phyloP scores from a whole-genome alignment of 2,888 invertebrate species.

The Callinectes sapidus region DNA sequence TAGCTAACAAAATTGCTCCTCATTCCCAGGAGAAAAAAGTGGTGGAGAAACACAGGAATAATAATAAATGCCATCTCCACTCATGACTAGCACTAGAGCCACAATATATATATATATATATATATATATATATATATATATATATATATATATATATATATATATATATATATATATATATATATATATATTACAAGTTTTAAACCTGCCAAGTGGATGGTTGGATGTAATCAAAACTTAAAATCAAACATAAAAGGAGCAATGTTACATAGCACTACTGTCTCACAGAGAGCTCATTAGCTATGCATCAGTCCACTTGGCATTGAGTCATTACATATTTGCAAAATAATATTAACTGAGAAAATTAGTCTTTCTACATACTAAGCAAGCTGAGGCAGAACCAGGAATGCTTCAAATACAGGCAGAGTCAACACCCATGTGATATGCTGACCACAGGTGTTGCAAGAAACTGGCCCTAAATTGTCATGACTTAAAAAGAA shows the following conservation, averaged over 20 bases:
- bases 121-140: too few relatives aligned
- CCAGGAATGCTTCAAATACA: constrained; percentile 25
- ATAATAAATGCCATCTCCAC: constrained; percentile 33
- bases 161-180: too few relatives aligned
- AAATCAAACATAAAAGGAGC: neutral
- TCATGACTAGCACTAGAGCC: constrained; percentile 27
- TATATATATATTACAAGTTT: neutral
- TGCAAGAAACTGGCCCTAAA: neutral
- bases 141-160: too few relatives aligned
- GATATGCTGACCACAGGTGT: neutral
- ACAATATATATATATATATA: too few relatives aligned
- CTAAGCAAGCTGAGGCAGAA: constrained; percentile 2
- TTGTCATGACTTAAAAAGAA: neutral
- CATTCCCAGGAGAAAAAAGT: neutral
- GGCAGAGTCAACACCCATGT: neutral
- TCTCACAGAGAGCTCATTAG: neutral
- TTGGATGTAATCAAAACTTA: neutral
- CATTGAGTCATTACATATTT: neutral
- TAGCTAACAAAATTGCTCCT: neutral
- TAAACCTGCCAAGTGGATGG: neutral
- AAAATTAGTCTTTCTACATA: neutral
- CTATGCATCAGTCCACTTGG: neutral
- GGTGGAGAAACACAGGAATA: constrained; percentile 17
- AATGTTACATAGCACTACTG: neutral
- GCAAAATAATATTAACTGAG: neutral